A percentile compares a stretch with the other conserved stretches of the same genome.
Evolutionary conservation across 2,888 invertebrate species (phyloP).

Genomic region (Oegoconia quadripuncta): DNA sequence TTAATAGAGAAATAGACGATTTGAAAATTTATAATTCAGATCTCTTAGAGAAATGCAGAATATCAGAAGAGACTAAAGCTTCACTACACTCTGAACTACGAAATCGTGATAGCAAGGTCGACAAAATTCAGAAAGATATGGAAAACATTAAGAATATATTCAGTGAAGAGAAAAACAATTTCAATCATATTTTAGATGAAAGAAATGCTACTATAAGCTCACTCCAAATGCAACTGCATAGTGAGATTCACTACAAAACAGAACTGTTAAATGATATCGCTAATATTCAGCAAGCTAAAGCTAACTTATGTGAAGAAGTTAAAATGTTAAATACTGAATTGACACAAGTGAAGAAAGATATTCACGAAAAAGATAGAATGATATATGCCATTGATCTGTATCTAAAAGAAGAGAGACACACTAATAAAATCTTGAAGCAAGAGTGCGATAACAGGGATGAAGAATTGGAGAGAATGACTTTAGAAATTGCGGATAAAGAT

Average conservation of each 20-base stretch:
- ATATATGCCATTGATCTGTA: slow-evolving; percentile 32
- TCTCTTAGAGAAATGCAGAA: slow-evolving; percentile 33
- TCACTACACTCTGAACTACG: slow-evolving; percentile 38
- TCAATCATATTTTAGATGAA: slow-evolving; percentile 44
- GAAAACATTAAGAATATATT: slow-evolving; percentile 35
- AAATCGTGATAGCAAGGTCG: slow-evolving; percentile 32
- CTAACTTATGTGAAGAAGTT: slow-evolving; percentile 27
- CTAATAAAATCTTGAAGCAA: slow-evolving; percentile 22
- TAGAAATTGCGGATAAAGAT: slow-evolving; percentile 28
- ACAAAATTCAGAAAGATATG: slow-evolving; percentile 37
- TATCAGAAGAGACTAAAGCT: slow-evolving; percentile 35
- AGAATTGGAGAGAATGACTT: slow-evolving; percentile 23
- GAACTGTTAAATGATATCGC: slow-evolving; percentile 39
- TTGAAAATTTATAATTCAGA: slow-evolving; percentile 30
- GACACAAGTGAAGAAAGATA: slow-evolving; percentile 24
- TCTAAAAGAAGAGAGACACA: slow-evolving; percentile 32
- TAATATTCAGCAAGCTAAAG: slow-evolving; percentile 29
- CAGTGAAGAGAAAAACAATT: slow-evolving; percentile 37
- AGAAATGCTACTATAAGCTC: slow-evolving; percentile 40
- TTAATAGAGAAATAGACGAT: slow-evolving; percentile 39
- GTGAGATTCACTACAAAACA: slow-evolving; percentile 50
- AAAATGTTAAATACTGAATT: slow-evolving; percentile 27
- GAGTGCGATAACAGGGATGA: slow-evolving; percentile 27
- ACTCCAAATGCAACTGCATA: slow-evolving; percentile 47
- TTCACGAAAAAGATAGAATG: slow-evolving; percentile 34